A percentile compares a stretch with the other conserved stretches of the same genome.
phyloP scores from a whole-genome alignment of 2,888 invertebrate genomes.

The Hirtodrosophila cameraria region DNA sequence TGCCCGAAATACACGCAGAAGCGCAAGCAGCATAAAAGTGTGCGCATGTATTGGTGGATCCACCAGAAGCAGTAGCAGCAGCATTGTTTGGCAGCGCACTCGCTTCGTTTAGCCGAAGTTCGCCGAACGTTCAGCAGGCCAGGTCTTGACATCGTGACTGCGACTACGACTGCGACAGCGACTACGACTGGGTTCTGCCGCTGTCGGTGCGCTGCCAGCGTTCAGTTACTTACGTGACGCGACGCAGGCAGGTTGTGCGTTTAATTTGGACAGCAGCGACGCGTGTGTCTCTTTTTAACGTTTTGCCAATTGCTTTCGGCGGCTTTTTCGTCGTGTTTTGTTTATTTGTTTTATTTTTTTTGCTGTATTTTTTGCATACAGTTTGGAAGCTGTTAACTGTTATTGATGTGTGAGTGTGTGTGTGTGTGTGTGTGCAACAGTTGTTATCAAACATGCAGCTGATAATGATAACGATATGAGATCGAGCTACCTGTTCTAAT shows the following conservation, averaged over 20 bases:
- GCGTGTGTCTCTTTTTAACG: slow-evolving; percentile 17
- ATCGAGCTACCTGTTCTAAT: slow-evolving; percentile 43
- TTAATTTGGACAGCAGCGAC: slow-evolving; percentile 10
- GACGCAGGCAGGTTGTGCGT: slow-evolving; percentile 51
- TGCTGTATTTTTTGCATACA: slow-evolving; percentile 1
- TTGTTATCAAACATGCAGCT: slow-evolving; percentile 36
- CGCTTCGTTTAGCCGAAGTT: slow-evolving; percentile 24
- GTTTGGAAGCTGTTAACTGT: slow-evolving; percentile 16
- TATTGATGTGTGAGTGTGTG: slow-evolving; percentile 12
- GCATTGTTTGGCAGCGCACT: slow-evolving; percentile 21
- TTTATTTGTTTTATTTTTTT: slow-evolving; percentile 13
- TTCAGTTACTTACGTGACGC: slow-evolving; percentile 65
- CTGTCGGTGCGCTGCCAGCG: slow-evolving; percentile 17
- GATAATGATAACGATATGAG: slow-evolving; percentile 10
- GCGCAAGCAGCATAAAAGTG: not conserved
- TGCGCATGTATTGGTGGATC: slow-evolving; percentile 1
- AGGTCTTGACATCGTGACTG: slow-evolving; percentile 26
- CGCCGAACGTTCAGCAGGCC: slow-evolving; percentile 27
- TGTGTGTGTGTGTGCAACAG: too few species aligned
- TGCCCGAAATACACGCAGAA: not conserved
- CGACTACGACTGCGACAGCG: too few species aligned
- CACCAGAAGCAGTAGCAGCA: slow-evolving; percentile 8
- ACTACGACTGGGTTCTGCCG: too few species aligned
- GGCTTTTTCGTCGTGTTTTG: slow-evolving; percentile 35
- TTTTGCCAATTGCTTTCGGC: slow-evolving; percentile 28